Conservation (phyloP, 2,113 vertebrate species). For the Saimiri boliviensis region DNA sequence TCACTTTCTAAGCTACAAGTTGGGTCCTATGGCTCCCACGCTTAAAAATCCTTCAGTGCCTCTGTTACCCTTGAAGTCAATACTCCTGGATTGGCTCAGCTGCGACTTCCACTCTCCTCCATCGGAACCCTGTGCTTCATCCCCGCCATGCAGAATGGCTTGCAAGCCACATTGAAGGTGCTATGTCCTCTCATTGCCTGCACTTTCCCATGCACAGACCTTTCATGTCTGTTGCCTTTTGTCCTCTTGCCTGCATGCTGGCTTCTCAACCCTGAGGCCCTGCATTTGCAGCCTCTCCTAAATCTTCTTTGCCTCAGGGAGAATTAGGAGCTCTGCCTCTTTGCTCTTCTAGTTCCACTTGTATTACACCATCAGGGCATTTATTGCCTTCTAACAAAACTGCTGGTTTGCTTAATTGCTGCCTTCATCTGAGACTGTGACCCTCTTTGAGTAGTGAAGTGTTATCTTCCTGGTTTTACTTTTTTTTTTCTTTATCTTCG, state of each 20-base stretch:
- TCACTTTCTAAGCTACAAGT: not conserved
- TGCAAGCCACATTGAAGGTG: not conserved
- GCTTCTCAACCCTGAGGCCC: not conserved
- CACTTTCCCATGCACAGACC: no score
- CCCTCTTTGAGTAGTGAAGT: not conserved
- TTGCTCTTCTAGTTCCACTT: not conserved
- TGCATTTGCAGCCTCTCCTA: not conserved
- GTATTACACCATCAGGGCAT: not conserved
- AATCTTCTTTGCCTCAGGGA: not conserved
- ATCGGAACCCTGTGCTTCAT: fast-evolving
- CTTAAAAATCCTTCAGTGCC: not conserved
- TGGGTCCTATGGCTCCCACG: no score
- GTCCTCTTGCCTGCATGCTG: not conserved
- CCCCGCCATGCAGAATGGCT: fast-evolving
- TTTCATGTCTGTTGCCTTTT: not conserved
- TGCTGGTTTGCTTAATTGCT: not conserved
- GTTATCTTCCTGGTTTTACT: not conserved
- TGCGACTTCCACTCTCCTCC: fast-evolving
- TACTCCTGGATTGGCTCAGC: not conserved
- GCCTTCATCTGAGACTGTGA: not conserved
- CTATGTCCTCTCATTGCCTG: not conserved
- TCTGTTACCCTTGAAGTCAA: not conserved
- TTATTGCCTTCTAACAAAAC: not conserved
- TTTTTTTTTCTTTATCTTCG: no score
- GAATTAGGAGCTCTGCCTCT: not conserved